These are phyloP conservation scores for Eristalis arbustorum DNA, from an alignment of 2,888 invertebrate genomes.

Conservation along the genomic window DNA sequence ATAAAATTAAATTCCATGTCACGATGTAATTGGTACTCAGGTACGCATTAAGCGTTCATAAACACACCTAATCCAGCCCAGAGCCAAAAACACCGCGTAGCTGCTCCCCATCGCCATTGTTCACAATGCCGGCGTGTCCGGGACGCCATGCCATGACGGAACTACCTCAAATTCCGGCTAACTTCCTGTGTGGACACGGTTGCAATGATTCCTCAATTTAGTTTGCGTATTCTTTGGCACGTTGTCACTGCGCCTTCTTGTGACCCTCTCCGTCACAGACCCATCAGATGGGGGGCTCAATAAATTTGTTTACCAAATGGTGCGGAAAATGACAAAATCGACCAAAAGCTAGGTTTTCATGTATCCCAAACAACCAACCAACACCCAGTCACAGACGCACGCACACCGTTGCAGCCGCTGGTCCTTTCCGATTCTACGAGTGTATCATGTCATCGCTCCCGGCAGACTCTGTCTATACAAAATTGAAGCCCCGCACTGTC, in stretches of 20 bases:
- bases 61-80: slow-evolving; percentile 40
- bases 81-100: not conserved
- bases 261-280: not conserved
- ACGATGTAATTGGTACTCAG: slow-evolving; percentile 58
- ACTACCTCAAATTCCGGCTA: slow-evolving; percentile 27
- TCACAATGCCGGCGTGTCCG: not conserved
- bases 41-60: slow-evolving; percentile 49
- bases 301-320: slow-evolving; percentile 62
- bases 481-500: slow-evolving; percentile 31
- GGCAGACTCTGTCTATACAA: slow-evolving; percentile 43
- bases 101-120: not conserved
- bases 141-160: not conserved
- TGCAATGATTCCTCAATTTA: slow-evolving; percentile 46
- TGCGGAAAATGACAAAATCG: slow-evolving; percentile 64
- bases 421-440: not conserved
- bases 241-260: slow-evolving; percentile 6
- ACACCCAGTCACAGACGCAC: not conserved
- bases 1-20: slow-evolving; percentile 51
- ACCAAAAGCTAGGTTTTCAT: slow-evolving; percentile 29
- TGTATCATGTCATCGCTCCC: slow-evolving; percentile 47
- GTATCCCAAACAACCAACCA: not conserved
- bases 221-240: slow-evolving; percentile 34
- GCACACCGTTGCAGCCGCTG: not conserved
- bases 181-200: slow-evolving; percentile 22
- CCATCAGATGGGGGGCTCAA: slow-evolving; percentile 33